Evolutionary conservation across 2,113 vertebrate genomes (phyloP).

Genomic region (Sander lucioperca): DNA sequence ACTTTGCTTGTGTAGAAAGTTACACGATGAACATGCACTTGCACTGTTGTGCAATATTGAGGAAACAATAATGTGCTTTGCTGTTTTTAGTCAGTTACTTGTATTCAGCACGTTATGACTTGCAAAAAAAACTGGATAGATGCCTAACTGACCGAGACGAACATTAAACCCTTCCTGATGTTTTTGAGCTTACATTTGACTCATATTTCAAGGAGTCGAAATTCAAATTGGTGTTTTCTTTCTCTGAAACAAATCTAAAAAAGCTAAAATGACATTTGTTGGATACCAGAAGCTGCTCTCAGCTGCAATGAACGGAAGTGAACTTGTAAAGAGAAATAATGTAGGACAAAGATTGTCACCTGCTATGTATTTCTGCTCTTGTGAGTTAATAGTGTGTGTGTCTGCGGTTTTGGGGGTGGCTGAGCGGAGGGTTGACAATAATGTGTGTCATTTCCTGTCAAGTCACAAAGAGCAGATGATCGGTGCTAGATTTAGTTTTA

Average conservation of each 20-base stretch:
- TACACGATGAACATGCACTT: background rate
- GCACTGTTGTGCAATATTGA: background rate
- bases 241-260: background rate
- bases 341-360: background rate
- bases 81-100: background rate
- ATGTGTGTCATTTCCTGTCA: constrained; percentile 31
- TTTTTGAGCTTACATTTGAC: background rate
- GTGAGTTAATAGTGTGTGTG: background rate
- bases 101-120: too few species aligned
- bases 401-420: background rate
- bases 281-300: background rate
- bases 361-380: background rate
- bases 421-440: background rate
- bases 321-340: background rate
- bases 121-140: background rate
- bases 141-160: background rate
- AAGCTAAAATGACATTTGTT: background rate
- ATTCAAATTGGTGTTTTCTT: background rate
- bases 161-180: background rate
- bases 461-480: background rate
- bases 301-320: background rate
- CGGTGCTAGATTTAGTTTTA: fast-evolving
- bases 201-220: background rate
- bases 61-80: background rate
- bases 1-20: background rate